Evolutionary conservation across 2,888 invertebrate genomes (phyloP).

Genomic region (Lypha dubia): DNA sequence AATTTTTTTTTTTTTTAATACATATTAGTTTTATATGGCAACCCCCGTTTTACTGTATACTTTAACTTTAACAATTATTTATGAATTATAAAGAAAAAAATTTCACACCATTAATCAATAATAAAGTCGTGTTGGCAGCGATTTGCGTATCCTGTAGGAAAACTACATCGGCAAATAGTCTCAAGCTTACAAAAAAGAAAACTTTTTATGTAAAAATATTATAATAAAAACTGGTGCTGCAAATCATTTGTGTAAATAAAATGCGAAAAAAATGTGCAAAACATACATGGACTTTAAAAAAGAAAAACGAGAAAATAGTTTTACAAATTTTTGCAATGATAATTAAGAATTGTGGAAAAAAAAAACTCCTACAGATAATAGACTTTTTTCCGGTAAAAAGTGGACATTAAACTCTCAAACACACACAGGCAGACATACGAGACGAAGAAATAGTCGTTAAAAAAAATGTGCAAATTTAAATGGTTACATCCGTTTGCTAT

Average conservation of each 20-base stretch:
- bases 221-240: constrained; percentile 20
- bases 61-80: no score
- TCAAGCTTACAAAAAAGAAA: background rate
- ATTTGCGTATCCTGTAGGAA: background rate
- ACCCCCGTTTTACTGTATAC: no score
- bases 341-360: constrained; percentile 20
- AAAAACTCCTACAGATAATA: constrained; percentile 3
- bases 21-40: no score
- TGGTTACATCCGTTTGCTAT: constrained; percentile 76
- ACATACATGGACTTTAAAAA: background rate
- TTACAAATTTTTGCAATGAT: constrained; percentile 25
- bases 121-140: no score
- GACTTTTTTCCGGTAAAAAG: constrained; percentile 4
- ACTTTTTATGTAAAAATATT: background rate
- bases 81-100: no score
- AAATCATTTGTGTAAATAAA: constrained; percentile 19
- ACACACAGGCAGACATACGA: background rate
- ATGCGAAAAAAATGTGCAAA: background rate
- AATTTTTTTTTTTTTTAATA: no score
- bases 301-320: constrained; percentile 18
- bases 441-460: background rate
- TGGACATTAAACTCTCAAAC: background rate
- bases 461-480: constrained; percentile 78
- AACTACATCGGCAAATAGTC: background rate
- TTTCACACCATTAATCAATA: no score